Percentiles rank a stretch among this genome's conserved stretches.
Evolutionary conservation across 2,888 invertebrate species (phyloP).

Genomic region (Muschampia plurimacula): DNA sequence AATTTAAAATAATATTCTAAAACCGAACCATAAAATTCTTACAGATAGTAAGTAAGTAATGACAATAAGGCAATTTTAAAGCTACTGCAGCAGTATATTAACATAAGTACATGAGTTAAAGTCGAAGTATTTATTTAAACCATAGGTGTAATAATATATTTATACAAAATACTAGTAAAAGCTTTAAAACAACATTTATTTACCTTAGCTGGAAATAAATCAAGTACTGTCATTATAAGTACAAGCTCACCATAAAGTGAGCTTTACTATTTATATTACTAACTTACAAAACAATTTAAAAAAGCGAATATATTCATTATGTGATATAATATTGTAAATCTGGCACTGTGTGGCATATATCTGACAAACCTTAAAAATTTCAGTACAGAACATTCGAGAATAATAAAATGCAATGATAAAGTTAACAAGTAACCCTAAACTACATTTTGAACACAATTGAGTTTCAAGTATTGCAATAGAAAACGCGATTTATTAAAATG

Average conservation of each 20-base stretch:
- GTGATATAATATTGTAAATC: background rate
- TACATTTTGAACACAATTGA: slow-evolving; percentile 33
- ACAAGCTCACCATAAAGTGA: background rate
- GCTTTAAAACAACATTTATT: background rate
- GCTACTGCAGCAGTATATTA: slow-evolving; percentile 38
- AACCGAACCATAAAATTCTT: too few relatives aligned
- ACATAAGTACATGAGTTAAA: slow-evolving; percentile 37
- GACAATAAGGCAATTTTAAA: slow-evolving; percentile 44
- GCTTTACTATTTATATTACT: background rate
- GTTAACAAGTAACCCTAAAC: slow-evolving; percentile 10
- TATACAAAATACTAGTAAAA: slow-evolving; percentile 24
- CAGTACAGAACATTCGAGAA: slow-evolving; percentile 16
- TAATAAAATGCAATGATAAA: slow-evolving; percentile 23
- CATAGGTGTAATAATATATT: background rate
- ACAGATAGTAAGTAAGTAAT: slow-evolving; percentile 4
- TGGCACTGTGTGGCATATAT: slow-evolving; percentile 1
- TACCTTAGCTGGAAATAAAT: background rate
- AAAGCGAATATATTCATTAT: background rate
- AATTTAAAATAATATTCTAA: too few relatives aligned
- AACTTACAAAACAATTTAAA: background rate
- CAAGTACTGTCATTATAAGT: background rate
- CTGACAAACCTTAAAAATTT: slow-evolving; percentile 12
- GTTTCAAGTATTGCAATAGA: slow-evolving; percentile 17
- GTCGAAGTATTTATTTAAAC: slow-evolving; percentile 5
- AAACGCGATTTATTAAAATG: background rate